Evolutionary conservation across 1,140 invertebrate species (phyloP).

Genomic region (Trichonephila clavata): DNA sequence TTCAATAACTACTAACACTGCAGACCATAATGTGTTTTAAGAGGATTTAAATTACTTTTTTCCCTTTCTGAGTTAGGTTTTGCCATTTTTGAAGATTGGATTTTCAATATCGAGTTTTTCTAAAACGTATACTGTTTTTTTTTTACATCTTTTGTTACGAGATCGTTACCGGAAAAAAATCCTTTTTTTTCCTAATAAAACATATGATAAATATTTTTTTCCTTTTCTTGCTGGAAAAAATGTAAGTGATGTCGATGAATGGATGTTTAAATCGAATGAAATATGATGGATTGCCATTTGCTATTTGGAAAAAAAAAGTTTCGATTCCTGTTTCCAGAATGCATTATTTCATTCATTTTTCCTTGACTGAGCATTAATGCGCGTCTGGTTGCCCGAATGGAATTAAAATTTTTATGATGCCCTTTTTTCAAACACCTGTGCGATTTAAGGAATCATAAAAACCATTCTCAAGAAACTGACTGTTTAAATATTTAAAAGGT

Average conservation of each 20-base stretch:
- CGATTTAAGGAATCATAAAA: too few species aligned
- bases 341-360: background rate
- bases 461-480: too few species aligned
- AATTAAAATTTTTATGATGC: too few species aligned
- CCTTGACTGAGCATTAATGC: background rate
- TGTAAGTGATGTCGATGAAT: background rate
- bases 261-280: conserved; percentile 18
- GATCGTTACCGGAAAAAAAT: background rate
- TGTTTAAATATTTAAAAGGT: too few species aligned
- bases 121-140: background rate
- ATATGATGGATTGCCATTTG: conserved; percentile 5
- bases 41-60: conserved; percentile 40
- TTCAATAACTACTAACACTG: conserved; percentile 19
- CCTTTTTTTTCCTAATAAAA: background rate
- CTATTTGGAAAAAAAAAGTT: background rate
- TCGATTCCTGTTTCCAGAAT: background rate
- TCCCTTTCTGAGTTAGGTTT: background rate
- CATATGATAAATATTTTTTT: background rate
- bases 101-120: conserved; percentile 38
- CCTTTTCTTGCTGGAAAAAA: background rate
- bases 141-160: background rate
- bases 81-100: background rate
- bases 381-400: background rate
- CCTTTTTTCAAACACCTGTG: background rate
- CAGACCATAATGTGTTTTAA: background rate